These are phyloP conservation scores for Polietes domitor DNA, from an alignment of 2,888 invertebrate species.

Conservation along the genomic window DNA sequence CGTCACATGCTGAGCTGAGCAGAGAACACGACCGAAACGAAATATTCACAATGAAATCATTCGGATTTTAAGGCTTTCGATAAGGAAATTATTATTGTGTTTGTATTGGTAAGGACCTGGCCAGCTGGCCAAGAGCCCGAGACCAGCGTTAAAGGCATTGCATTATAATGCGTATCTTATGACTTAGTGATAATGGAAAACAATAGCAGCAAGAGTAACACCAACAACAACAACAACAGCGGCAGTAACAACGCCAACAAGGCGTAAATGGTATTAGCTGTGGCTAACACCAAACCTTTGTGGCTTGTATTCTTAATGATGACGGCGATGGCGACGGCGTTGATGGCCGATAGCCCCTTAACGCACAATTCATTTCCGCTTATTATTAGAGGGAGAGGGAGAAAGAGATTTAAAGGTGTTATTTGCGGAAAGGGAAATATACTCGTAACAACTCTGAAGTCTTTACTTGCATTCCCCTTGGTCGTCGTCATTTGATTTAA, in stretches of 20 bases:
- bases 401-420: no score
- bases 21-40: neutral
- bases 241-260: neutral
- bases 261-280: neutral
- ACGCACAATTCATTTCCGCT: slow-evolving; percentile 5
- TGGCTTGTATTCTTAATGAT: neutral
- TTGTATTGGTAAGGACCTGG: neutral
- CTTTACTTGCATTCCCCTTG: neutral
- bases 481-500: neutral
- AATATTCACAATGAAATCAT: neutral
- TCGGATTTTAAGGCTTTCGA: neutral
- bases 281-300: neutral
- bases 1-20: neutral
- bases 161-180: slow-evolving; percentile 16
- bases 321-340: neutral
- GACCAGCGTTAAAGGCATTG: neutral
- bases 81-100: slow-evolving; percentile 4
- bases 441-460: neutral
- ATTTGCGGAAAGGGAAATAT: neutral
- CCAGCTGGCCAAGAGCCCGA: neutral
- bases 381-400: neutral
- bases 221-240: neutral
- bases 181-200: slow-evolving; percentile 42
- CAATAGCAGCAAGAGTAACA: neutral
- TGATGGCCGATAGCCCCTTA: slow-evolving; percentile 1